A percentile compares a stretch with the other conserved stretches of the same genome.
Evolutionary conservation across 2,888 invertebrate genomes (phyloP).

Genomic region (Cremastinae sp.): DNA sequence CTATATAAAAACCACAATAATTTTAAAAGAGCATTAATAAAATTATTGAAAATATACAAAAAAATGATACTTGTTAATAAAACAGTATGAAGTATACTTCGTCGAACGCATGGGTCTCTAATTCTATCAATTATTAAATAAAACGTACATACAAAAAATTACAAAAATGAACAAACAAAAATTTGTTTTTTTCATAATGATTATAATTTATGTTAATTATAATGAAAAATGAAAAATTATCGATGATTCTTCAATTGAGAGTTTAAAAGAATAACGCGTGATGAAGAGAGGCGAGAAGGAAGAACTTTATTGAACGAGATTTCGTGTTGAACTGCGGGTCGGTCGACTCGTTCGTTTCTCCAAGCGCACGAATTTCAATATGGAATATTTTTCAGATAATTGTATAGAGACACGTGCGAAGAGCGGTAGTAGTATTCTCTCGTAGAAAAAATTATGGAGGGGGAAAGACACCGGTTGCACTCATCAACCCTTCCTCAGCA

Average conservation of each 20-base stretch:
- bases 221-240: too few species aligned
- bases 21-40: too few species aligned
- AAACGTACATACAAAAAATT: too few species aligned
- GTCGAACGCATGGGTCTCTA: too few species aligned
- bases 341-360: slow-evolving; percentile 59
- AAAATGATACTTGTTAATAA: too few species aligned
- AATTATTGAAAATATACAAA: too few species aligned
- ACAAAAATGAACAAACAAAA: too few species aligned
- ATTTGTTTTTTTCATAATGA: too few species aligned
- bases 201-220: too few species aligned
- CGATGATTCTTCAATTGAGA: slow-evolving; percentile 2
- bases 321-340: slow-evolving; percentile 76
- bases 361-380: slow-evolving; percentile 1
- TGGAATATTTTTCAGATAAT: neutral
- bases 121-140: too few species aligned
- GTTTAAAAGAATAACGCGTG: neutral
- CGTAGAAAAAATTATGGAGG: slow-evolving; percentile 64
- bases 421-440: slow-evolving; percentile 64
- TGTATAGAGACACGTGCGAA: slow-evolving; percentile 32
- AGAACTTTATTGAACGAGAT: slow-evolving; percentile 72
- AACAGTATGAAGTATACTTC: too few species aligned
- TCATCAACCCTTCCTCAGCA: slow-evolving; percentile 77
- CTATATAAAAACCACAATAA: too few species aligned
- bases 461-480: slow-evolving; percentile 80
- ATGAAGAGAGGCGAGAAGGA: slow-evolving; percentile 9